Conservation (phyloP, 2,797 vertebrate genomes). For the Channallabes apus region DNA sequence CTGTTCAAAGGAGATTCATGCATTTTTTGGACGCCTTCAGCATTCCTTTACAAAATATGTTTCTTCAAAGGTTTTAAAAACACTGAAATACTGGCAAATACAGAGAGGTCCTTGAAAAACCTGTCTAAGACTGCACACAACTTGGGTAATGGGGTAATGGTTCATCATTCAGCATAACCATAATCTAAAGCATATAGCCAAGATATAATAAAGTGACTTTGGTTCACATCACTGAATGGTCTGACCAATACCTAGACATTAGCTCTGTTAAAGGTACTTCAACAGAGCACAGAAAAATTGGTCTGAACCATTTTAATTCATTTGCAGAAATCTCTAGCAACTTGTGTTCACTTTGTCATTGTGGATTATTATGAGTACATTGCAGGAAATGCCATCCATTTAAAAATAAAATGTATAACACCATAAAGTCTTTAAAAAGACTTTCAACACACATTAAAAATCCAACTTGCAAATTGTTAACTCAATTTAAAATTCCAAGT, state of each 20-base stretch:
- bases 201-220: not conserved
- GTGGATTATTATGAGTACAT: not conserved
- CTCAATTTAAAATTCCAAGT: no score
- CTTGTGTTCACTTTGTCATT: no score
- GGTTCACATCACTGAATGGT: not conserved
- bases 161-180: not conserved
- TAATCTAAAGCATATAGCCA: not conserved
- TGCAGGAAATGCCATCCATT: not conserved
- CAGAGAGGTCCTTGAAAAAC: not conserved
- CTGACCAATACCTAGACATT: not conserved
- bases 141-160: not conserved
- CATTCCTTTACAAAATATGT: no score
- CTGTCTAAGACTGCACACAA: not conserved
- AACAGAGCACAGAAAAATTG: not conserved
- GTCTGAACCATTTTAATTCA: not conserved
- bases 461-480: no score
- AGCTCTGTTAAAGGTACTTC: not conserved
- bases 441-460: no score
- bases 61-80: no score
- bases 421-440: not conserved
- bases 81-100: not conserved
- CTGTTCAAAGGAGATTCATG: no score
- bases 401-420: not conserved
- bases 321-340: not conserved
- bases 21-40: no score